Conservation (phyloP, 2,888 invertebrate genomes). For the Geotrupes spiniger region DNA sequence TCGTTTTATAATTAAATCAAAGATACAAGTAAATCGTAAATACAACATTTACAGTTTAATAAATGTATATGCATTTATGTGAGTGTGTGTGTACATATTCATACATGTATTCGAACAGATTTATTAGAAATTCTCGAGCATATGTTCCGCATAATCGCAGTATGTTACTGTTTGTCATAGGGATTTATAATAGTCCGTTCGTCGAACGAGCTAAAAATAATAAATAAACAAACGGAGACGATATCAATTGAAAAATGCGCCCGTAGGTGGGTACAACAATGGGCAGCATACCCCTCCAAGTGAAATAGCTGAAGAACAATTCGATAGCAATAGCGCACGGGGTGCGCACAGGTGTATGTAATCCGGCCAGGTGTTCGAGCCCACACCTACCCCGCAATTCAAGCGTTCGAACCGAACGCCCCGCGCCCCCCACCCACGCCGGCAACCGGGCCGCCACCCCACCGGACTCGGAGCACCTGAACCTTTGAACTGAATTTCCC, state of each 20-base stretch:
- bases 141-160: slow-evolving; percentile 5
- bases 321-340: slow-evolving; percentile 29
- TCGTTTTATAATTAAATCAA: too few species aligned
- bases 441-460: slow-evolving; percentile 22
- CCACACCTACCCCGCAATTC: slow-evolving; percentile 28
- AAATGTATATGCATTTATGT: too few species aligned
- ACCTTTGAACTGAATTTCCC: slow-evolving; percentile 35
- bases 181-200: too few species aligned
- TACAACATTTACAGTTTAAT: too few species aligned
- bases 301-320: slow-evolving; percentile 31
- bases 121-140: slow-evolving; percentile 3
- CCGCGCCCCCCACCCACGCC: slow-evolving; percentile 14
- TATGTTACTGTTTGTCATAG: neutral
- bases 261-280: neutral
- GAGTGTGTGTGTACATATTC: too few species aligned
- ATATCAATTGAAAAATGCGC: too few species aligned
- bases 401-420: slow-evolving; percentile 18
- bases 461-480: slow-evolving; percentile 30
- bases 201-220: too few species aligned
- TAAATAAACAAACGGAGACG: too few species aligned
- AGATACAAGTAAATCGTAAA: too few species aligned
- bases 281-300: neutral
- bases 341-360: slow-evolving; percentile 36
- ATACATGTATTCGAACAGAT: too few species aligned
- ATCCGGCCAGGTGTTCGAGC: slow-evolving; percentile 36